Evolutionary conservation across 2,113 vertebrate species (phyloP), one percentile per base, ranked within the genome.

Genomic region (Argyrosomus japonicus): DNA sequence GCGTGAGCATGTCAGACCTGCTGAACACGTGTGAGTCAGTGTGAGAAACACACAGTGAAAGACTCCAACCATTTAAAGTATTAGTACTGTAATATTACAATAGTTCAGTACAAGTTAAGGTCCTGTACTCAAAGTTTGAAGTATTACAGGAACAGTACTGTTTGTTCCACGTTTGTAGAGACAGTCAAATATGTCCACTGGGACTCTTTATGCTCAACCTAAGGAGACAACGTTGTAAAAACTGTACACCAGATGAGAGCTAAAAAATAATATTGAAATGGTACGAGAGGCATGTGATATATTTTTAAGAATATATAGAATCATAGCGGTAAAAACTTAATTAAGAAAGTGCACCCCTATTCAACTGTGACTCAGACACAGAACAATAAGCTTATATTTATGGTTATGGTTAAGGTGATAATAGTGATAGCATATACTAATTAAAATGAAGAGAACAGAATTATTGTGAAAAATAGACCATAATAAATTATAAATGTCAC

Each of bases 11-110:
- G 45, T 68, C 53, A 15, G 58, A 45, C n/a, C 58, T 53, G 78
- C 48, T 72, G 15, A 82, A 79, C 64, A 68, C 21, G 75, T 57
- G 81, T 76, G 84, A 84, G 21, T 68, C 40, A 68, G 70, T 43
- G 68, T 68, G 75, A 68, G 56, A 65, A 56, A 84, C 72, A 78
- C 61, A 36, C 43, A 48, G 14, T 4, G 27, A 64, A 8, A 14
- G 21, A 54, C 69, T 83, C 64, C 25, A 68, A 40, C 5, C 13
- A 25, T 56, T 47, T 27, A 27, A 45, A 27, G 18, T n/a, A 5
- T 75, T 27, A 18, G 51, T 18, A 4, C 13, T 21, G 43, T 17
- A 3, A 29, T 5, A 51, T 40, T 19, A 68, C 29, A 78, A 3
- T 5, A 23, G 32, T 7, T 11, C 27, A 15, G n/a, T 19, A 27